These are phyloP conservation scores for Coregonus sp. DNA, from an alignment of 2,797 vertebrate species.

Conservation along the genomic window DNA sequence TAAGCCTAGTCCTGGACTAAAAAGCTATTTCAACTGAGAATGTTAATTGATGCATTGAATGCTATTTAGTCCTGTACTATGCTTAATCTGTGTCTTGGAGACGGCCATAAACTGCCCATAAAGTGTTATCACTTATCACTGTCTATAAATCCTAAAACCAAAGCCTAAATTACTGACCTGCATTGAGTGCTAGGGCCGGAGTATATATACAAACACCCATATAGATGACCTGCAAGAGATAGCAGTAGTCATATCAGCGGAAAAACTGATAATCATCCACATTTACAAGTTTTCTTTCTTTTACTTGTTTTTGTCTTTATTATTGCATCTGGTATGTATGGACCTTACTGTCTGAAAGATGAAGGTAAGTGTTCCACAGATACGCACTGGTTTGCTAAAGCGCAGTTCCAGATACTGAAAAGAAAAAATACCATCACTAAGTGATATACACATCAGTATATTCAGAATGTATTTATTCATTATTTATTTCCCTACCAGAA, in stretches of 20 bases:
- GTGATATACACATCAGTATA: background rate
- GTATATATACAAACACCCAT: constrained; percentile 93
- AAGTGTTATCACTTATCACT: background rate
- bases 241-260: background rate
- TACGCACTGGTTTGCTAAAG: constrained; percentile 86
- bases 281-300: background rate
- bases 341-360: constrained; percentile 93
- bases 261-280: background rate
- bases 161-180: constrained; percentile 71
- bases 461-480: background rate
- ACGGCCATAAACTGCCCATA: background rate
- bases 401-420: constrained; percentile 90
- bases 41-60: background rate
- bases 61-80: no score
- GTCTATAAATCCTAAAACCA: background rate
- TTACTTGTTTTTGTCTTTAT: background rate
- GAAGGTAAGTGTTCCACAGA: constrained; percentile 91
- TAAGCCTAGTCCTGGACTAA: background rate
- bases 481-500: background rate
- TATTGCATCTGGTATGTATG: background rate
- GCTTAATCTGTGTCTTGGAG: background rate
- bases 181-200: constrained; percentile 87
- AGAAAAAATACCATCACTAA: constrained; percentile 22
- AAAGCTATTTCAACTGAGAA: no score
- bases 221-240: constrained; percentile 82